Conservation (phyloP, 2,888 invertebrate species). For the Periphyllus acericola region DNA sequence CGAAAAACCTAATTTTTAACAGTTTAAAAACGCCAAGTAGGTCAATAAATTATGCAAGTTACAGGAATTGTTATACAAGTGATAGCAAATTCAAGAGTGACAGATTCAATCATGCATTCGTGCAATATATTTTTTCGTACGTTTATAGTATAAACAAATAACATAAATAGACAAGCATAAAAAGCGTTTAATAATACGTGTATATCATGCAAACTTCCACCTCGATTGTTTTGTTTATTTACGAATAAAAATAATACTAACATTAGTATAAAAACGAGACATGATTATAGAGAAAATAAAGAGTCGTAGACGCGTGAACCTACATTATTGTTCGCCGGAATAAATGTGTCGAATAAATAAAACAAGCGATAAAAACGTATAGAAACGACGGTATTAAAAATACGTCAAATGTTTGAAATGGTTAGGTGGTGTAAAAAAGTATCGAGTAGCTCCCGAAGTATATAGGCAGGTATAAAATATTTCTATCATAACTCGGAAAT, state of each 20-base stretch:
- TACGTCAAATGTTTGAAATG: background rate
- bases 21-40: background rate
- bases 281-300: too few species aligned
- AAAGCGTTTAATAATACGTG: background rate
- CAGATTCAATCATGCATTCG: conserved; percentile 7
- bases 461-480: background rate
- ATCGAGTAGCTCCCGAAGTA: background rate
- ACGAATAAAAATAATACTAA: background rate
- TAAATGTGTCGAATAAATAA: background rate
- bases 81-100: conserved; percentile 1
- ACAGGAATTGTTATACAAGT: background rate
- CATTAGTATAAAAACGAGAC: background rate
- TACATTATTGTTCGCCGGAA: background rate
- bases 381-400: too few species aligned
- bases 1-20: background rate
- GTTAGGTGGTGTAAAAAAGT: background rate
- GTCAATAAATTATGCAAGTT: background rate
- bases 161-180: background rate
- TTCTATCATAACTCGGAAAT: background rate
- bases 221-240: background rate
- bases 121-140: background rate
- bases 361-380: too few species aligned
- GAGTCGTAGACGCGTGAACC: background rate
- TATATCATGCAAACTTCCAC: background rate
- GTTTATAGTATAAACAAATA: background rate